These are phyloP conservation scores for Microctonus brassicae DNA, from an alignment of 2,888 invertebrate genomes.

Conservation along the genomic window DNA sequence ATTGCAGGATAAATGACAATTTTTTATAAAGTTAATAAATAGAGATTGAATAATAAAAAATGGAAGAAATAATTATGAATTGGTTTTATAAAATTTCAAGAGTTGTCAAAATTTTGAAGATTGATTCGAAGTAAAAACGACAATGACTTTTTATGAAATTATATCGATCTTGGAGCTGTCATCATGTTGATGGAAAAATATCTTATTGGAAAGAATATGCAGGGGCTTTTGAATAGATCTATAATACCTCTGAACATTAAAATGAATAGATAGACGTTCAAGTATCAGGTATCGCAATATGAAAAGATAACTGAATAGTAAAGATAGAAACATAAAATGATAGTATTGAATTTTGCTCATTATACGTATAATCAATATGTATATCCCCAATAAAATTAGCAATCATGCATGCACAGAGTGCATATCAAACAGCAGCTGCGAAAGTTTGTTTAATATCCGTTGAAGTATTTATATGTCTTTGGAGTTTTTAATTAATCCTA, in stretches of 20 bases:
- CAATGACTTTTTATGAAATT: conserved; percentile 29
- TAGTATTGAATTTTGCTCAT: neutral
- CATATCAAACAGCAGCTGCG: conserved; percentile 10
- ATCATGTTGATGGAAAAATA: conserved; percentile 38
- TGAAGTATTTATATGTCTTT: neutral
- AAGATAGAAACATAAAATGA: neutral
- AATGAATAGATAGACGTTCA: neutral
- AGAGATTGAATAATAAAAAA: neutral
- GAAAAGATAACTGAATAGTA: no score
- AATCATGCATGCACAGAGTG: no score
- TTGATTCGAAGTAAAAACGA: conserved; percentile 22
- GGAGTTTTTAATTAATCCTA: neutral
- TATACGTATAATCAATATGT: no score
- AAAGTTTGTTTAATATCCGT: neutral
- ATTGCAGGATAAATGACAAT: no score
- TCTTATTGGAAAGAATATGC: conserved; percentile 17
- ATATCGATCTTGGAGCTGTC: conserved; percentile 46
- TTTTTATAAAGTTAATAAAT: neutral
- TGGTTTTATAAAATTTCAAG: conserved; percentile 24
- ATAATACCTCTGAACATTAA: neutral
- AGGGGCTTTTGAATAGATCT: neutral
- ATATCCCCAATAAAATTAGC: no score
- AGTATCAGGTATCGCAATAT: neutral
- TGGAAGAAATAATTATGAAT: neutral
- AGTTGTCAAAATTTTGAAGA: conserved; percentile 17